Base-by-base conservation (phyloP, 2,888 invertebrate species). In the Cosmorhoe ocellata region DNA sequence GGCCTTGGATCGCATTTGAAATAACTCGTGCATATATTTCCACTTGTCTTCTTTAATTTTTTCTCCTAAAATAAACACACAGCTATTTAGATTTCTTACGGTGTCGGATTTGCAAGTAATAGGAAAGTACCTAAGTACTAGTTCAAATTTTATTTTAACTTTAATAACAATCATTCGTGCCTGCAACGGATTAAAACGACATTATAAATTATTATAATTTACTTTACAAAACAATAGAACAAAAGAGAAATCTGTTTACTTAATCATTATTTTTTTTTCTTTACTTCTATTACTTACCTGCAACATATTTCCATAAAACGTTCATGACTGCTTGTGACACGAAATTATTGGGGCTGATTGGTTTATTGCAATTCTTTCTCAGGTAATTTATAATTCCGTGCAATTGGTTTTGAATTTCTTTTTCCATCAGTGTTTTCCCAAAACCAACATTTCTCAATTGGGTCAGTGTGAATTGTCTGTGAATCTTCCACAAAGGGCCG, bases 241-340 rank as follows among this genome's bases (percentile, higher is more conserved):
- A n/a, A n/a, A n/a, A n/a, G n/a, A n/a, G n/a, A n/a, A n/a, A n/a
- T n/a, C n/a, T n/a, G n/a, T n/a, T n/a, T n/a, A n/a, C n/a, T n/a
- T n/a, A n/a, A n/a, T n/a, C n/a, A n/a, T n/a, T n/a, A n/a, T n/a
- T n/a, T n/a, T n/a, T n/a, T n/a, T n/a, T n/a, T n/a, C n/a, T n/a
- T n/a, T n/a, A n/a, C n/a, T n/a, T n/a, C n/a, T n/a, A n/a, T n/a
- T n/a, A 27, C 56, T 64, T 81, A 64, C 94, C 94, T 39, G 95
- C 94, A 41, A 94, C 89, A 81, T 93, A 92, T 13, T 91, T 91
- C 95, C 95, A 95, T 11, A 95, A 71, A 0, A 93, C 91, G 72
- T 95, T 95, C 55, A 95, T 77, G 1, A 94, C 92, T 0, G 93
- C 91, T 30, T 93, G 80, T 47, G 93, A 92, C 32, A 95, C 91